phyloP scores from a whole-genome alignment of 2,888 invertebrate genomes.

The Melanotus villosus region DNA sequence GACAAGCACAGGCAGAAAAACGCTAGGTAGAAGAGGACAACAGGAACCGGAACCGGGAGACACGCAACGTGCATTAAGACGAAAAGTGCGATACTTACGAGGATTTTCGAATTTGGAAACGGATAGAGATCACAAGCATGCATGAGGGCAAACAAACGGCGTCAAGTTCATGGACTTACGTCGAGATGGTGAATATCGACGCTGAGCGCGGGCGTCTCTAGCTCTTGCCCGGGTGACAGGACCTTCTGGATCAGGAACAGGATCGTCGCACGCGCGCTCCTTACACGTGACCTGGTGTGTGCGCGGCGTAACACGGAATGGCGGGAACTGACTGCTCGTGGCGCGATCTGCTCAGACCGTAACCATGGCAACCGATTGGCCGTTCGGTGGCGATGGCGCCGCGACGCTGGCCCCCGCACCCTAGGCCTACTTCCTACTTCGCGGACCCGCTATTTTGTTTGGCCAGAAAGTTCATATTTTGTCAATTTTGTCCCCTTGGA shows the following conservation, averaged over 20 bases:
- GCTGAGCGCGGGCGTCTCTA: slow-evolving; percentile 65
- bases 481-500: slow-evolving; percentile 24
- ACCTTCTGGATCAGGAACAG: slow-evolving; percentile 59
- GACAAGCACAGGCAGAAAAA: slow-evolving; percentile 32
- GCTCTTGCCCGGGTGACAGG: slow-evolving; percentile 63
- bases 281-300: slow-evolving; percentile 67
- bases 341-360: slow-evolving; percentile 64
- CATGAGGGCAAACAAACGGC: slow-evolving; percentile 45
- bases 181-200: slow-evolving; percentile 66
- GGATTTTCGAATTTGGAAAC: slow-evolving; percentile 46
- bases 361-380: slow-evolving; percentile 66
- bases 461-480: slow-evolving; percentile 43
- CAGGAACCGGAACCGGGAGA: slow-evolving; percentile 30
- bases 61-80: slow-evolving; percentile 46
- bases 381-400: slow-evolving; percentile 65
- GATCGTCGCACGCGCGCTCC: slow-evolving; percentile 64
- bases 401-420: slow-evolving; percentile 63
- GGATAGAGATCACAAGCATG: slow-evolving; percentile 45
- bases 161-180: slow-evolving; percentile 55
- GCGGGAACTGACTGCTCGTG: slow-evolving; percentile 63
- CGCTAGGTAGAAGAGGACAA: slow-evolving; percentile 19
- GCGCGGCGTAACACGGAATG: slow-evolving; percentile 68
- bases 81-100: slow-evolving; percentile 47
- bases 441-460: slow-evolving; percentile 44
- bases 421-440: slow-evolving; percentile 50